Conservation (phyloP, 2,113 vertebrate species). For the Zosterops lateralis region DNA sequence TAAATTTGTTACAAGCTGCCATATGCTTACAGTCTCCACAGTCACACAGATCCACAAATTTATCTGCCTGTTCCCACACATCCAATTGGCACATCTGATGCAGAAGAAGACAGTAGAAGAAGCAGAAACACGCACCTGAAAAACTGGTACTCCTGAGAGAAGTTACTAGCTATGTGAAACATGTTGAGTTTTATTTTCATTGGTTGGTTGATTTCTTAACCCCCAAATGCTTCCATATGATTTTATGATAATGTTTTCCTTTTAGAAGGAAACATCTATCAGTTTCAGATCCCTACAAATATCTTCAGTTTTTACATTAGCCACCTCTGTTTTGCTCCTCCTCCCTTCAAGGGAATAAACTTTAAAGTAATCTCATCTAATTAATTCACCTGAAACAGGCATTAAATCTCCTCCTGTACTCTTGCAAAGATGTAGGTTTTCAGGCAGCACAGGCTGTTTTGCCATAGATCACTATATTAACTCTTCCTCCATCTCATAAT, state of each 20-base stretch:
- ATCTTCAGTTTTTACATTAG: neutral
- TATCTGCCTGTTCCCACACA: neutral
- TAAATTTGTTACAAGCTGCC: neutral
- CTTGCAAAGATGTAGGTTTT: neutral
- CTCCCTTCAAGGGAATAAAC: accelerated
- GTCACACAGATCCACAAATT: neutral
- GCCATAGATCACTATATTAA: neutral
- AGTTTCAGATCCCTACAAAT: neutral
- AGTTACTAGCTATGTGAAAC: neutral
- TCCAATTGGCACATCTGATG: neutral
- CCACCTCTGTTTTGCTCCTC: neutral
- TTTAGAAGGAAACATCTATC: neutral
- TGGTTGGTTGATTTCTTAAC: neutral
- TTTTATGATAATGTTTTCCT: neutral
- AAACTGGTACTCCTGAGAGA: neutral
- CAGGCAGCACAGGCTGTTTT: neutral
- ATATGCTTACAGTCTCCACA: neutral
- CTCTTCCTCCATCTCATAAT: neutral
- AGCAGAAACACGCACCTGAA: neutral
- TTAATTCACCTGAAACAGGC: neutral
- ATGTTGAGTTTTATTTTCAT: neutral
- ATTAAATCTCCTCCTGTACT: neutral
- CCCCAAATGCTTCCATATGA: neutral
- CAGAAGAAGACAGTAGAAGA: neutral
- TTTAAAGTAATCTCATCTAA: neutral